These are phyloP conservation scores for Metaphire vulgaris DNA, from an alignment of 1,140 invertebrate genomes.

Conservation along the genomic window DNA sequence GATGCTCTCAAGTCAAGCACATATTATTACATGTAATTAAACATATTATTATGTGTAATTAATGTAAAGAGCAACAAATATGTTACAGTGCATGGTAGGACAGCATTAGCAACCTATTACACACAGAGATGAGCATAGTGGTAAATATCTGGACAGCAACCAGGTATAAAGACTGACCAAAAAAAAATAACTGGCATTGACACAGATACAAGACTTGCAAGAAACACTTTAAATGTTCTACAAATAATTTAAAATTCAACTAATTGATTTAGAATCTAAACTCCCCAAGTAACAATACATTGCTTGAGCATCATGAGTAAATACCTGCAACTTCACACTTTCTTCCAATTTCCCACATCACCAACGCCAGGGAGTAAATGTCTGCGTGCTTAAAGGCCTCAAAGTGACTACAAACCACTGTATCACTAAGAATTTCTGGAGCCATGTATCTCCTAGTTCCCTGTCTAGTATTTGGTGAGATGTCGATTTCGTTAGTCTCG, in stretches of 20 bases:
- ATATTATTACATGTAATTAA: too few species aligned
- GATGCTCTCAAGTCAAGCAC: too few species aligned
- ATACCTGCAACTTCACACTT: slow-evolving; percentile 6
- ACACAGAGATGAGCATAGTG: background rate
- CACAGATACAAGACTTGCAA: too few species aligned
- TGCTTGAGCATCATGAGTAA: background rate
- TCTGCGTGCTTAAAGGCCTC: slow-evolving; percentile 88
- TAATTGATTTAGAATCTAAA: too few species aligned
- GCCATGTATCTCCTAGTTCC: slow-evolving; percentile 89
- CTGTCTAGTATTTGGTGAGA: slow-evolving; percentile 47
- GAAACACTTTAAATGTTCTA: too few species aligned
- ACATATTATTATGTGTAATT: too few species aligned
- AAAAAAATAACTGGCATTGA: background rate
- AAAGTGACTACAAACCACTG: slow-evolving; percentile 89
- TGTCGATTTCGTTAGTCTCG: slow-evolving; percentile 43
- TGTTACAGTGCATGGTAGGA: too few species aligned
- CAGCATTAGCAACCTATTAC: too few species aligned
- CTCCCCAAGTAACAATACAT: too few species aligned
- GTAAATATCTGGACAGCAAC: background rate
- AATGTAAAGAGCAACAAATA: too few species aligned
- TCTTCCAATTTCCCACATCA: slow-evolving; percentile 78
- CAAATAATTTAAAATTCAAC: too few species aligned
- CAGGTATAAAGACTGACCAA: background rate
- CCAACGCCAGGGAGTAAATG: slow-evolving; percentile 89
- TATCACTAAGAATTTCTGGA: slow-evolving; percentile 69